A percentile compares a stretch with the other conserved stretches of the same genome.
Evolutionary conservation across 2,888 invertebrate species (phyloP).

Genomic region (Andrena marginata): DNA sequence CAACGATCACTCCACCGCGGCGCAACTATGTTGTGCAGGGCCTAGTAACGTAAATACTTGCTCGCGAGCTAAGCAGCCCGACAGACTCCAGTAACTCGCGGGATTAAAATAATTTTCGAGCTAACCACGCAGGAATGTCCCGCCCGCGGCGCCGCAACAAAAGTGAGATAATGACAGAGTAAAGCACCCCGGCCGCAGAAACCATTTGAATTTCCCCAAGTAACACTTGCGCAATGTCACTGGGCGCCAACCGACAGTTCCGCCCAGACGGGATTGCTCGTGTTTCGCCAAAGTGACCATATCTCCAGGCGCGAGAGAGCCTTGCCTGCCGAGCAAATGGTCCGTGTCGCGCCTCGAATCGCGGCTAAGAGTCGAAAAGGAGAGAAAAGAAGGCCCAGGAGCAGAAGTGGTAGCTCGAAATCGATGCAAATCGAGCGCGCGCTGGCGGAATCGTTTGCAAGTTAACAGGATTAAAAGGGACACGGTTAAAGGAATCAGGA

Average conservation of each 20-base stretch:
- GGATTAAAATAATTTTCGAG: slow-evolving; percentile 47
- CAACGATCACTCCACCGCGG: slow-evolving; percentile 13
- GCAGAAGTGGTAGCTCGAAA: background rate
- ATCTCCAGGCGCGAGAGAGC: background rate
- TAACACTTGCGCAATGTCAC: slow-evolving; percentile 49
- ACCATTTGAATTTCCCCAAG: slow-evolving; percentile 59
- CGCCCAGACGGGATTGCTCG: slow-evolving; percentile 7
- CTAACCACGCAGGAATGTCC: slow-evolving; percentile 42
- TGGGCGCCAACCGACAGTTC: slow-evolving; percentile 18
- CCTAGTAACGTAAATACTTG: no score
- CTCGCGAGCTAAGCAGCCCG: background rate
- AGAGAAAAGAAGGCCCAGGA: background rate
- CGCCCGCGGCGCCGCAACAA: slow-evolving; percentile 27
- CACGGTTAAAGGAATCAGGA: slow-evolving; percentile 37
- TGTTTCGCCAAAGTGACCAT: background rate
- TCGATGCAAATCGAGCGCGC: slow-evolving; percentile 29
- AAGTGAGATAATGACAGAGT: slow-evolving; percentile 58
- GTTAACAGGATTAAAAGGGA: slow-evolving; percentile 45
- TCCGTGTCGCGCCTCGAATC: background rate
- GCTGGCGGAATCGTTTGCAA: slow-evolving; percentile 24
- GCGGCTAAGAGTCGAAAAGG: background rate
- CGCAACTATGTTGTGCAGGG: background rate
- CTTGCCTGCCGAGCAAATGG: slow-evolving; percentile 13
- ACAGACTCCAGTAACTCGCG: background rate
- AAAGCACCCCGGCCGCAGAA: slow-evolving; percentile 35